These are phyloP conservation scores for Trichogramma dendrolimi DNA, from an alignment of 2,888 invertebrate species.

Conservation along the genomic window DNA sequence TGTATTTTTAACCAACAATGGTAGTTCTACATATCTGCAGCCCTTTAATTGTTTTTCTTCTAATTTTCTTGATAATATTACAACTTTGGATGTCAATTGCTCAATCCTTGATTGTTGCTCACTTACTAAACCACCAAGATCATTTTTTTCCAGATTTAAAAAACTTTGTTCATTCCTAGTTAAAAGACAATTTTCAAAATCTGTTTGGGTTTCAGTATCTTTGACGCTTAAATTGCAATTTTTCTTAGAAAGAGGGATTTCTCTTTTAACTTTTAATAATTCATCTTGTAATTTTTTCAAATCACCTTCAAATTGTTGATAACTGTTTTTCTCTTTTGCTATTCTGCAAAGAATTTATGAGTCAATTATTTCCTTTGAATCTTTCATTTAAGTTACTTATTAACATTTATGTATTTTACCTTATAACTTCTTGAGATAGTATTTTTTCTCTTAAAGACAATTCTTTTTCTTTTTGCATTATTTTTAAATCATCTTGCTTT, in stretches of 20 bases:
- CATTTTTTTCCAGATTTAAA: conserved; percentile 41
- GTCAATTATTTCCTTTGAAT: background rate
- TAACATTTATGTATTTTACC: conserved; percentile 32
- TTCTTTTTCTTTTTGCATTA: conserved; percentile 42
- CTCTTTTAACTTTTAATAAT: conserved; percentile 38
- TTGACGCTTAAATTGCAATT: conserved; percentile 25
- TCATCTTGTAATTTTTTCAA: conserved; percentile 44
- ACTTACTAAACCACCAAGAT: conserved; percentile 39
- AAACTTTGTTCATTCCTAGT: conserved; percentile 34
- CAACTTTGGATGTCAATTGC: conserved; percentile 42
- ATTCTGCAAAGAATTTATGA: conserved; percentile 38
- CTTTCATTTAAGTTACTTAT: background rate
- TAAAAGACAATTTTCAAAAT: conserved; percentile 30
- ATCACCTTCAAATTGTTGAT: conserved; percentile 40
- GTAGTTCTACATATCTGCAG: conserved; percentile 29
- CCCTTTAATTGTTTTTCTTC: conserved; percentile 40
- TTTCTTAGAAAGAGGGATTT: conserved; percentile 20
- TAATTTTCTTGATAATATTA: conserved; percentile 42
- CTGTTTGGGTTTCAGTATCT: conserved; percentile 43
- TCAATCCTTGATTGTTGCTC: conserved; percentile 46
- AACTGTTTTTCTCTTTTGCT: conserved; percentile 40
- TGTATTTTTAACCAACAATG: conserved; percentile 32
- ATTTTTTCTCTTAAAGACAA: conserved; percentile 42
- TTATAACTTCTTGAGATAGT: conserved; percentile 41
- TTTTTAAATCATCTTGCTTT: conserved; percentile 35